These are phyloP conservation scores for Taurulus bubalis DNA, from an alignment of 2,113 vertebrate species.

Conservation along the genomic window DNA sequence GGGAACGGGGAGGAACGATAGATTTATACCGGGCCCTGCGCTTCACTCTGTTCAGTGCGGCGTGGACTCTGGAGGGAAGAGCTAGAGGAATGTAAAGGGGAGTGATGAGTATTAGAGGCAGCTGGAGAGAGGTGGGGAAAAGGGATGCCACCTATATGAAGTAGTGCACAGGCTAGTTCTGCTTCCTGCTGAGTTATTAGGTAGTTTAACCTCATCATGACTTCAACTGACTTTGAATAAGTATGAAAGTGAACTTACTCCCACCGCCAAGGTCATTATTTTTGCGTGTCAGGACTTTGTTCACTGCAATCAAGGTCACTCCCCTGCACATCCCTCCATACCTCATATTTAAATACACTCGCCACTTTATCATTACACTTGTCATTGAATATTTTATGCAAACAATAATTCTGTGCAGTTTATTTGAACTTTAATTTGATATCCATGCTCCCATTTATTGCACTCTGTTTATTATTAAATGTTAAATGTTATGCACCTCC, in stretches of 20 bases:
- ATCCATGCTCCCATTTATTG: too few relatives aligned
- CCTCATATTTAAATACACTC: too few relatives aligned
- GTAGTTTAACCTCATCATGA: not conserved
- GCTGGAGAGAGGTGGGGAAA: not conserved
- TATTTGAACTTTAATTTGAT: too few relatives aligned
- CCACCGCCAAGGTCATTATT: not conserved
- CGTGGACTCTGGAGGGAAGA: conserved; percentile 45
- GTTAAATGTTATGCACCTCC: too few relatives aligned
- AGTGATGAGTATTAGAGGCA: conserved; percentile 6
- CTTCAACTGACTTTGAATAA: not conserved
- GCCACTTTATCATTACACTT: too few relatives aligned
- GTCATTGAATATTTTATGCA: too few relatives aligned
- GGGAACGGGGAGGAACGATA: conserved; percentile 50
- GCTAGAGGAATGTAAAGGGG: not conserved
- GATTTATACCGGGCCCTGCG: conserved; percentile 31
- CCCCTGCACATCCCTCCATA: too few relatives aligned
- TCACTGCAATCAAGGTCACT: not conserved
- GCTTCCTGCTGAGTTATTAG: not conserved
- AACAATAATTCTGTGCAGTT: too few relatives aligned
- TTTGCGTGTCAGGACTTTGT: not conserved
- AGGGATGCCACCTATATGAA: not conserved
- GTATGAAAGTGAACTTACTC: not conserved
- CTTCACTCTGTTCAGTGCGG: conserved; percentile 48
- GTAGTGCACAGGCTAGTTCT: not conserved
- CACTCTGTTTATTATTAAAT: too few relatives aligned